These are phyloP conservation scores for Apis cerana DNA, from an alignment of 1,140 invertebrate species.

Conservation along the genomic window DNA sequence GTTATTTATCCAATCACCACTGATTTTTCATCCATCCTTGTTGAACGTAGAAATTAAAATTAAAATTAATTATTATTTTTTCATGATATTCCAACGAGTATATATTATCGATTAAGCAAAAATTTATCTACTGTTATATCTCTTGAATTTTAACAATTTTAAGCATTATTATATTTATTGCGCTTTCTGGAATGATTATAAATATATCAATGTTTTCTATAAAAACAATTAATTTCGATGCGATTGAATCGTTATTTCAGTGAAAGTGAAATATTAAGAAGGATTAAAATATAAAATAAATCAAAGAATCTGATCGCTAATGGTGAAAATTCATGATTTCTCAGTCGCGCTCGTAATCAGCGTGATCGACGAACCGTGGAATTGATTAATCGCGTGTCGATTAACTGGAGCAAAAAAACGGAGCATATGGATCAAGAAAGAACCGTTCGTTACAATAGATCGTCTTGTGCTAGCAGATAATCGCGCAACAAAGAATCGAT, in stretches of 20 bases:
- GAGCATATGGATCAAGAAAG: neutral
- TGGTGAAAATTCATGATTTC: neutral
- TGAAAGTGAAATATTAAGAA: neutral
- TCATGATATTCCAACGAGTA: neutral
- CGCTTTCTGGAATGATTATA: neutral
- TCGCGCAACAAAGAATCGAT: neutral
- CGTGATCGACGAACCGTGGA: neutral
- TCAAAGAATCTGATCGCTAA: neutral
- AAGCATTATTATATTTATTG: neutral
- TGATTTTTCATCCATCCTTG: slow-evolving; percentile 10
- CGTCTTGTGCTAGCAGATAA: neutral
- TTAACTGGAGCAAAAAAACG: slow-evolving; percentile 16
- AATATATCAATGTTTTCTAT: too few relatives aligned
- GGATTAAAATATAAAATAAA: neutral
- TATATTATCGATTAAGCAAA: neutral
- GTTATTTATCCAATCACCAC: slow-evolving; percentile 14
- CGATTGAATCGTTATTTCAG: too few relatives aligned
- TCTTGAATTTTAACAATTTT: neutral
- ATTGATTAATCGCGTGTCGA: slow-evolving; percentile 10
- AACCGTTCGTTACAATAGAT: neutral
- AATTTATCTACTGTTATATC: neutral
- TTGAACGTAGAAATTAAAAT: neutral
- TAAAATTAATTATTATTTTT: slow-evolving; percentile 3
- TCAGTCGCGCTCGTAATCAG: too few relatives aligned
- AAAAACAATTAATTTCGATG: neutral